Base-by-base conservation (phyloP, 2,888 invertebrate genomes). In the Galerucella pusilla region DNA sequence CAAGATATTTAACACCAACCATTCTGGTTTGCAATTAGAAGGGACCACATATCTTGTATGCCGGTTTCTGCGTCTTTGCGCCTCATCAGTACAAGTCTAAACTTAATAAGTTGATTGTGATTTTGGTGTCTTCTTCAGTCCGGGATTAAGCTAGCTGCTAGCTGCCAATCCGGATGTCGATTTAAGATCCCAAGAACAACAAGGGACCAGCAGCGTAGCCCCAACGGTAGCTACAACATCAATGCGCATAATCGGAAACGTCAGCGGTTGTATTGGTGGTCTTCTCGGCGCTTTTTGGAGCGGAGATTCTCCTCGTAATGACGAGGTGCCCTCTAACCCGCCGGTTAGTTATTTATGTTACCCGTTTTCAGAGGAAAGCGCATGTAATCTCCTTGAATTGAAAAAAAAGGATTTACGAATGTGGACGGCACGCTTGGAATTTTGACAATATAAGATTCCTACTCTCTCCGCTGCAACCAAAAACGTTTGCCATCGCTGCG, bases 361-460 rank as follows among this genome's bases (percentile, higher is more conserved):
- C 11, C 46, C 46, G 46, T 46, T 46, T 46, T 46, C 57, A 82
- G 0, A 42, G 60, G 20, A 20, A 20, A 20, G 20, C 20, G 28
- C 14, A 35, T 0, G 52, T 67, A 1, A 57, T 75, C 14, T 5
- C 20, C 0, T 74, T 83, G 16, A 71, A 80, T 73, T 61, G 45
- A 0, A 59, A 80, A 9, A 85, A 86, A 75, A 57, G 84, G 84
- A 0, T 85, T 86, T 66, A 74, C 80, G 16, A 76, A 82, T 63
- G 80, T 82, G 2, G 87, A 87, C 73, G 87, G 87, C 12, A 84
- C 84, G 4, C 78, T 87, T 10, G 85, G 85, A 12, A 87, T 87
- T 69, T 75, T 83, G 28, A 74, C 84, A 3, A 69, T 83, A 1
- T 71, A 85, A 7, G 78, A 85, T 79, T 72, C 80, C 77, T 20